phyloP scores from a whole-genome alignment of 2,888 invertebrate species.

The Drosophila birchii region DNA sequence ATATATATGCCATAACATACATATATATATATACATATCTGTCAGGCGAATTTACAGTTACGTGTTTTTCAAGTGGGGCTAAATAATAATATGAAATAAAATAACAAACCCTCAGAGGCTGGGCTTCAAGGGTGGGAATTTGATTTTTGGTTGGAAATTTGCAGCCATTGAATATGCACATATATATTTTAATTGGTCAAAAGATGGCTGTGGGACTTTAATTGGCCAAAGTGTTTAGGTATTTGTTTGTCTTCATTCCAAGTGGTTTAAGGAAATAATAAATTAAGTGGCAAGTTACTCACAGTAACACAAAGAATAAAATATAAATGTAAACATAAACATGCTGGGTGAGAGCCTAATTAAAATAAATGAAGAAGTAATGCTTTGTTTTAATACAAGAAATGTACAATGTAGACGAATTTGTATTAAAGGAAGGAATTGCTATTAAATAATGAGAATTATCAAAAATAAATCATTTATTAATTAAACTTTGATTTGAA shows the following conservation, averaged over 20 bases:
- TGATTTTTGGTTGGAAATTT: slow-evolving; percentile 14
- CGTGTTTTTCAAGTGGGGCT: slow-evolving; percentile 18
- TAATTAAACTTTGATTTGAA: not conserved
- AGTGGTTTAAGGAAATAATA: not conserved
- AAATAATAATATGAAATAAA: not conserved
- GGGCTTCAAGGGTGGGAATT: slow-evolving; percentile 39
- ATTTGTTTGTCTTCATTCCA: not conserved
- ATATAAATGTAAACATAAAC: not conserved
- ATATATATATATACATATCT: not conserved
- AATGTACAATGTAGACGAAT: not conserved
- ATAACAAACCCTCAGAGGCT: slow-evolving; percentile 17
- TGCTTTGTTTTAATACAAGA: not conserved
- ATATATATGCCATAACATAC: not conserved
- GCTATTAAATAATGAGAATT: not conserved
- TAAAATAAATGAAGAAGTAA: not conserved
- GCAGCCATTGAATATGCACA: slow-evolving; percentile 8
- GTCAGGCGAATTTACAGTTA: slow-evolving; percentile 32
- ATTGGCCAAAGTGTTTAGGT: not conserved
- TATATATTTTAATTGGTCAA: slow-evolving; percentile 20
- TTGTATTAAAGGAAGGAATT: not conserved
- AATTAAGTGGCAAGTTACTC: slow-evolving; percentile 3
- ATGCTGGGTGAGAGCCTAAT: not conserved
- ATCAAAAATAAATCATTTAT: not conserved
- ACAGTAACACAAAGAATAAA: not conserved
- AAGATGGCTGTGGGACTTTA: not conserved